A percentile compares a stretch with the other conserved stretches of the same genome.
phyloP scores from a whole-genome alignment of 1,140 invertebrate species.

The Caenorhabditis brenneri region DNA sequence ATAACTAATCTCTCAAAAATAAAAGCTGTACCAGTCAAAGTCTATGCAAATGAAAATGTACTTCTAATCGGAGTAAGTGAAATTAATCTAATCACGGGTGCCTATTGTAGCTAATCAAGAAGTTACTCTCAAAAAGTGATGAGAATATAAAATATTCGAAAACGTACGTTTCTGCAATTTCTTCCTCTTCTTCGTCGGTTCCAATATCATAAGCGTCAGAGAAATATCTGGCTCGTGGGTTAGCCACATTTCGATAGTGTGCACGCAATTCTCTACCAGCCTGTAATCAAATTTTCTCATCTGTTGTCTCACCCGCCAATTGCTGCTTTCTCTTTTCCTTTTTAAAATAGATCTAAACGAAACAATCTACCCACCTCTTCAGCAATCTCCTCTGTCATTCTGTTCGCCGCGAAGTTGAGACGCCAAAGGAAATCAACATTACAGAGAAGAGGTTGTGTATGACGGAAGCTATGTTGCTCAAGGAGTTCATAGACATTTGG shows the following conservation, averaged over 20 bases:
- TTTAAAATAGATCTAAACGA: no score
- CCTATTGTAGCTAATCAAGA: no score
- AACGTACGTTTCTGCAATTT: not conserved
- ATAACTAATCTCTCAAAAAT: no score
- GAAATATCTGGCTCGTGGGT: constrained; percentile 55
- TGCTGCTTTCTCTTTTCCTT: no score
- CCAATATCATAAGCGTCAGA: constrained; percentile 26
- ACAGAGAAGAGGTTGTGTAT: constrained; percentile 48
- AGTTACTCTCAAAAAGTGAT: no score
- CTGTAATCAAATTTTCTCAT: constrained; percentile 28
- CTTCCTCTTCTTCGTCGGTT: constrained; percentile 39
- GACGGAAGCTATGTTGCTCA: constrained; percentile 55
- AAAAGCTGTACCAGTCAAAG: no score
- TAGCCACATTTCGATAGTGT: constrained; percentile 27
- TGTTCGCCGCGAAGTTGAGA: constrained; percentile 55
- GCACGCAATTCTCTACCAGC: constrained; percentile 48
- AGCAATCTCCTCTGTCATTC: constrained; percentile 56
- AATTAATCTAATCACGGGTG: no score
- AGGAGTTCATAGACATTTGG: constrained; percentile 57
- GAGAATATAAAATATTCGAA: not conserved
- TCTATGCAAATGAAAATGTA: no score
- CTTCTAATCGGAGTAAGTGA: no score
- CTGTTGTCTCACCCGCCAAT: not conserved
- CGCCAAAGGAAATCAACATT: constrained; percentile 57
- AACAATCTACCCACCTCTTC: constrained; percentile 42